phyloP scores from a whole-genome alignment of 2,797 vertebrate genomes.

The Thunnus albacares region DNA sequence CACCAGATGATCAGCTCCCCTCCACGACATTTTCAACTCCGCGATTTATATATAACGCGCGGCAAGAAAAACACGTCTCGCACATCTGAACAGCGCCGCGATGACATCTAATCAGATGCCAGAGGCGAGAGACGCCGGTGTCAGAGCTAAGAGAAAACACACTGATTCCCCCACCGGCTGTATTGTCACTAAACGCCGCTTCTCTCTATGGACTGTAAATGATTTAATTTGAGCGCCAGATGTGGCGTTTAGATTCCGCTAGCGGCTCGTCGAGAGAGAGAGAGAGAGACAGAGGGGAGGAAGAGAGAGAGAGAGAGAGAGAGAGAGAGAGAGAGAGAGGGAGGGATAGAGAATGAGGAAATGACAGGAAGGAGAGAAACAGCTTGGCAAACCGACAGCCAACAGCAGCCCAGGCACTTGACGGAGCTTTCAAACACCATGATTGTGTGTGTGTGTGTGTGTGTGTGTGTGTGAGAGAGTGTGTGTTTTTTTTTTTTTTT shows the following conservation, averaged over 20 bases:
- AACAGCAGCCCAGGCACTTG: constrained; percentile 80
- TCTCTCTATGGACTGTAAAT: constrained; percentile 83
- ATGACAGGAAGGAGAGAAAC: constrained; percentile 86
- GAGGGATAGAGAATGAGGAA: constrained; percentile 75
- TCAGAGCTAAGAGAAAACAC: constrained; percentile 77
- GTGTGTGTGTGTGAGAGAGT: constrained; percentile 67
- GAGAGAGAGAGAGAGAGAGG: constrained; percentile 41
- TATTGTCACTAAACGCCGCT: constrained; percentile 78
- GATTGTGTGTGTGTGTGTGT: constrained; percentile 68
- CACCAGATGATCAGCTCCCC: constrained; percentile 71
- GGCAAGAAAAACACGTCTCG: constrained; percentile 65
- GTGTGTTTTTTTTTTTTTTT: constrained; percentile 43
- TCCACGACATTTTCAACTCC: constrained; percentile 63
- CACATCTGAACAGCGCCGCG: constrained; percentile 60
- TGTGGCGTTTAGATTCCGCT: constrained; percentile 78
- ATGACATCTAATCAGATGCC: constrained; percentile 78
- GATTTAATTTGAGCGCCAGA: constrained; percentile 85
- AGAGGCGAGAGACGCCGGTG: constrained; percentile 67
- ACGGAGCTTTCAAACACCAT: constrained; percentile 76
- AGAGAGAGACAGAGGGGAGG: constrained; percentile 41
- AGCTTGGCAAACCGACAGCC: constrained; percentile 79
- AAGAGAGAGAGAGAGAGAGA: constrained; percentile 35
- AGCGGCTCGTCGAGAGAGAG: constrained; percentile 64
- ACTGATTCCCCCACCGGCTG: constrained; percentile 79
- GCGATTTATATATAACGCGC: constrained; percentile 36